phyloP scores from a whole-genome alignment of 92 coral and sea anemone genomes.

The Porites lobata region DNA sequence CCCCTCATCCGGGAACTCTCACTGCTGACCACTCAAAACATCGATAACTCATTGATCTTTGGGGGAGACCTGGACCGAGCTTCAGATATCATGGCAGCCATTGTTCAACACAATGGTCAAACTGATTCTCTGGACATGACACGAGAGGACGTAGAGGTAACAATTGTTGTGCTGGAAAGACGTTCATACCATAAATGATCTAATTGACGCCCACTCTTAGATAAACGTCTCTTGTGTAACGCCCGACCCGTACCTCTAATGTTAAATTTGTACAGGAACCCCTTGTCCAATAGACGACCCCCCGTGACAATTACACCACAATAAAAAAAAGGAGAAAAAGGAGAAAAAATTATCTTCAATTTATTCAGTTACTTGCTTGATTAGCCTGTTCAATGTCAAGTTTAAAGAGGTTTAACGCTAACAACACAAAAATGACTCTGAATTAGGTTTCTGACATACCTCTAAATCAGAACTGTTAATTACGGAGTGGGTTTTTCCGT shows the following conservation, averaged over 20 bases:
- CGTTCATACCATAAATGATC: background rate
- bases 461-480: too few relatives aligned
- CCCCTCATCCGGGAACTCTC: conserved; percentile 93
- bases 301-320: too few relatives aligned
- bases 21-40: conserved; percentile 92
- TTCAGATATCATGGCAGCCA: conserved; percentile 89
- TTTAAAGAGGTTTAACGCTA: too few relatives aligned
- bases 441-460: too few relatives aligned
- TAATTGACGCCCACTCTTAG: background rate
- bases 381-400: too few relatives aligned
- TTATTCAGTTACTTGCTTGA: too few relatives aligned
- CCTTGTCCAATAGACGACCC: too few relatives aligned
- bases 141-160: conserved; percentile 86
- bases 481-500: too few relatives aligned
- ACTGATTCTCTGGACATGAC: conserved; percentile 82
- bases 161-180: background rate
- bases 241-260: background rate
- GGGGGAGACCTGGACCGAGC: conserved; percentile 97
- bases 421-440: too few relatives aligned
- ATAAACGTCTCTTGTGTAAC: background rate
- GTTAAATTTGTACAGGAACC: too few relatives aligned
- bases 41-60: conserved; percentile 96
- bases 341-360: too few relatives aligned
- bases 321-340: too few relatives aligned
- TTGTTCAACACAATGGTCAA: conserved; percentile 94